Conservation (phyloP, 2,888 invertebrate genomes). For the Fragum sueziense region DNA sequence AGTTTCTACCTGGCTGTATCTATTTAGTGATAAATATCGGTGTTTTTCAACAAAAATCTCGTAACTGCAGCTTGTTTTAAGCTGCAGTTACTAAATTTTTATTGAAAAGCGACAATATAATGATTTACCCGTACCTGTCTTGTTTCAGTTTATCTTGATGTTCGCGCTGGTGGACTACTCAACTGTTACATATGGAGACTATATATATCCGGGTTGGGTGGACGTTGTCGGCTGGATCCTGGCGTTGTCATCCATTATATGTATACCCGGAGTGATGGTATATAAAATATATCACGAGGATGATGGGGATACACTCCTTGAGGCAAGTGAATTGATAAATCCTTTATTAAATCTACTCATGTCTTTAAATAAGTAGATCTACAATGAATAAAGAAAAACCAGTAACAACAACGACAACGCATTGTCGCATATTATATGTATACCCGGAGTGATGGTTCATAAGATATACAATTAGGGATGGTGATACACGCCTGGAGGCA, state of each 20-base stretch:
- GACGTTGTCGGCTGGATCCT: conserved; percentile 79
- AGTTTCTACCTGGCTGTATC: too few relatives aligned
- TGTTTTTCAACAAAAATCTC: too few relatives aligned
- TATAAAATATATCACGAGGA: conserved; percentile 67
- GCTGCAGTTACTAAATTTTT: too few relatives aligned
- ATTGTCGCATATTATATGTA: conserved; percentile 71
- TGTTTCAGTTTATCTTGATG: conserved; percentile 84
- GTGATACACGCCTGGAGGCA: conserved; percentile 57
- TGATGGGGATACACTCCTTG: conserved; percentile 57
- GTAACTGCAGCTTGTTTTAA: too few relatives aligned
- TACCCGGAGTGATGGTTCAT: conserved; percentile 73
- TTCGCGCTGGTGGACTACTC: conserved; percentile 79
- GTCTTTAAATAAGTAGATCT: too few relatives aligned
- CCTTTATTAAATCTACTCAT: too few relatives aligned
- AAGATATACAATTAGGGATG: conserved; percentile 69
- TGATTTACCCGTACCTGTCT: too few relatives aligned
- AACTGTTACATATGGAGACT: conserved; percentile 75
- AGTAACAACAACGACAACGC: too few relatives aligned
- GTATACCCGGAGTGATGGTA: conserved; percentile 74
- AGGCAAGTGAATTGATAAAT: conserved; percentile 58
- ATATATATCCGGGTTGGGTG: conserved; percentile 78
- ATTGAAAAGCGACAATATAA: too few relatives aligned
- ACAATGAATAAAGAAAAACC: too few relatives aligned
- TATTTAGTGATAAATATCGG: too few relatives aligned
- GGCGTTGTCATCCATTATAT: conserved; percentile 72